Evolutionary conservation across 2,113 vertebrate genomes (phyloP).

Genomic region (Empidonax alnorum): DNA sequence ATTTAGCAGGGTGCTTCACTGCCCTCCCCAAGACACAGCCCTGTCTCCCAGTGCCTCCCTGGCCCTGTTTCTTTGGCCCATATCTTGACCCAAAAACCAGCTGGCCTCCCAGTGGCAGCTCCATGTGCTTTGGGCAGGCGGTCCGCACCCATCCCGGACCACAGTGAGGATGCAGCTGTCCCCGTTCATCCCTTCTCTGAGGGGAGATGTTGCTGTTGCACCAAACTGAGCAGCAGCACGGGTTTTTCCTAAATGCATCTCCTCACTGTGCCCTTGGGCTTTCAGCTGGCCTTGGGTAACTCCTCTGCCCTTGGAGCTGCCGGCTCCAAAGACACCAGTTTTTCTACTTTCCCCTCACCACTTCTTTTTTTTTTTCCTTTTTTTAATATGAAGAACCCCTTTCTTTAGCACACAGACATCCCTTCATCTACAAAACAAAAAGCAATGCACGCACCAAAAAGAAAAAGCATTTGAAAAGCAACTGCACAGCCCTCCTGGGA

Average conservation of each 20-base stretch:
- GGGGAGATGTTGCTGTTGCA: background rate
- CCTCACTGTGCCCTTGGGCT: background rate
- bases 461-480: slow-evolving; percentile 4
- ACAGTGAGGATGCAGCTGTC: background rate
- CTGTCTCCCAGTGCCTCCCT: background rate
- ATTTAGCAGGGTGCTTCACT: background rate
- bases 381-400: background rate
- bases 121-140: rapidly evolving
- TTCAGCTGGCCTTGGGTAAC: background rate
- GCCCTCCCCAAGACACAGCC: background rate
- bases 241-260: background rate
- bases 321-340: background rate
- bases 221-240: background rate
- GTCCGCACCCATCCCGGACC: background rate
- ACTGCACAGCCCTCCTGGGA: background rate
- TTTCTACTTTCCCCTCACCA: background rate
- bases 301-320: background rate
- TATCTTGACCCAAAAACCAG: background rate
- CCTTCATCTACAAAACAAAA: slow-evolving; percentile 34
- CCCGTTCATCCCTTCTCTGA: rapidly evolving
- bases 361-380: background rate
- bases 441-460: background rate
- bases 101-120: background rate
- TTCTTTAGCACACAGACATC: slow-evolving; percentile 23
- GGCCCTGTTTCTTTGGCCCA: background rate